Percentiles rank a stretch among this genome's conserved stretches.
phyloP scores from a whole-genome alignment of 2,797 vertebrate species.

The Lepilemur septentrionalis region DNA sequence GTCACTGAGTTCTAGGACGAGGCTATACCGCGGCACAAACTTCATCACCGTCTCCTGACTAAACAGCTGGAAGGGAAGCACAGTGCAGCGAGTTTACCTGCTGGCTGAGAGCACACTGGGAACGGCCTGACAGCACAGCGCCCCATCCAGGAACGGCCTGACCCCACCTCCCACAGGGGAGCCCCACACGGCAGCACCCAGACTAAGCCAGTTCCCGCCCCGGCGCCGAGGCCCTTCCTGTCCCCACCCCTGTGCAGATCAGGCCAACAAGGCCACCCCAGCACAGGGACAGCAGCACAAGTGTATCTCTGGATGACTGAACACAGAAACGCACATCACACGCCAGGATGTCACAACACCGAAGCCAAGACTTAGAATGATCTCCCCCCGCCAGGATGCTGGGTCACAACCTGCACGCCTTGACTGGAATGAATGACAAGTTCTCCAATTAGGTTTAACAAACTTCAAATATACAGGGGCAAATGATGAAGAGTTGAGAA shows the following conservation, averaged over 20 bases:
- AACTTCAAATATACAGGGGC: neutral
- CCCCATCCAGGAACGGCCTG: neutral
- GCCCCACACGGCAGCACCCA: neutral
- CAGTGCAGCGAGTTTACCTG: neutral
- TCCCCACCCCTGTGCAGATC: neutral
- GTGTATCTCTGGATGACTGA: neutral
- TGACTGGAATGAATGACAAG: neutral
- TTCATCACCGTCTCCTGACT: slow-evolving; percentile 92
- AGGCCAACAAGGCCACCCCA: neutral
- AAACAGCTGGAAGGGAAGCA: slow-evolving; percentile 87
- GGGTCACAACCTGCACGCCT: neutral
- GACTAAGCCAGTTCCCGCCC: neutral
- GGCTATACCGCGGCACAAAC: slow-evolving; percentile 93
- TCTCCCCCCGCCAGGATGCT: neutral
- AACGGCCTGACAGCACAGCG: neutral
- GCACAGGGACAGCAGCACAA: neutral
- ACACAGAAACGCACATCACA: neutral
- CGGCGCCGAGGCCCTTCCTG: too few relatives aligned
- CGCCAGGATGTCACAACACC: neutral
- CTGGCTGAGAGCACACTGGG: neutral
- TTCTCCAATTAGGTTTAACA: neutral
- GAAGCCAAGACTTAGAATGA: neutral
- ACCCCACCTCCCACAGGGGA: neutral
- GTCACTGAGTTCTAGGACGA: slow-evolving; percentile 93
- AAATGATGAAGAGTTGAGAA: neutral